Evolutionary conservation across 2,888 invertebrate genomes (phyloP).

Genomic region (Oconnorella tubifera): DNA sequence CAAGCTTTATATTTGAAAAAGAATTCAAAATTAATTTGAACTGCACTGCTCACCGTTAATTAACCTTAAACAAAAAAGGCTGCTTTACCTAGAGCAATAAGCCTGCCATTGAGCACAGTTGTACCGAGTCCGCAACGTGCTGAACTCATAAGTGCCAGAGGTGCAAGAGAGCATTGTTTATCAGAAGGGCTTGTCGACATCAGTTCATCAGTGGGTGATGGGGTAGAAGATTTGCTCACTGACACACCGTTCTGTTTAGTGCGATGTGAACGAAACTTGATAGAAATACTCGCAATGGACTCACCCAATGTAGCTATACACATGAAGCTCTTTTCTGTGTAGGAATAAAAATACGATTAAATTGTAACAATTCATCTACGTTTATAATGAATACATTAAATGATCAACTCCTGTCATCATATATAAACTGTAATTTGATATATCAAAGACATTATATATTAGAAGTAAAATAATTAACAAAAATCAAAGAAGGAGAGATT

Average conservation of each 20-base stretch:
- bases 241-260: slow-evolving; percentile 30
- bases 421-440: too few relatives aligned
- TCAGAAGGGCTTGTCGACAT: slow-evolving; percentile 25
- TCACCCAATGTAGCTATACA: slow-evolving; percentile 67
- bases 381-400: too few relatives aligned
- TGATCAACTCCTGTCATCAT: too few relatives aligned
- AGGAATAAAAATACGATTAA: slow-evolving; percentile 9
- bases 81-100: slow-evolving; percentile 71
- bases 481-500: too few relatives aligned
- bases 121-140: slow-evolving; percentile 74
- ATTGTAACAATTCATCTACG: too few relatives aligned
- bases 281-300: slow-evolving; percentile 64
- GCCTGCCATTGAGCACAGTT: slow-evolving; percentile 67
- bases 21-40: too few relatives aligned
- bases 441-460: too few relatives aligned
- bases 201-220: not conserved
- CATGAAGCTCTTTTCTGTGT: slow-evolving; percentile 53
- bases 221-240: not conserved
- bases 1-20: too few relatives aligned
- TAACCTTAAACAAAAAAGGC: too few relatives aligned
- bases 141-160: slow-evolving; percentile 60
- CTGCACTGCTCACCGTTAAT: too few relatives aligned
- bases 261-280: slow-evolving; percentile 41
- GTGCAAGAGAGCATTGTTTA: slow-evolving; percentile 28
- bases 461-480: too few relatives aligned